Evolutionary conservation across 1,140 invertebrate genomes (phyloP).

Genomic region (Condylostylus longicornis): DNA sequence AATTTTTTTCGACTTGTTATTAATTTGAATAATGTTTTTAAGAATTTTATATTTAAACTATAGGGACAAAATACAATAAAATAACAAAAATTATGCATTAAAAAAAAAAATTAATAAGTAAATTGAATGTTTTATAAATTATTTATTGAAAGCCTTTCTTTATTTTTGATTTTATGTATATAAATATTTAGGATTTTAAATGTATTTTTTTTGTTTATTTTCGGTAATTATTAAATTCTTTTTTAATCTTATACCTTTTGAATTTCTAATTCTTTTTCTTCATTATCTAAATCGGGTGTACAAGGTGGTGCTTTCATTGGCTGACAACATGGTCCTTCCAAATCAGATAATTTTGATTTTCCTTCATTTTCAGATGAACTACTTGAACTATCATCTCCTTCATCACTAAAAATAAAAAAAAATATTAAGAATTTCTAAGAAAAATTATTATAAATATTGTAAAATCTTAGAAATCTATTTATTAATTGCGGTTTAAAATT

Average conservation of each 20-base stretch:
- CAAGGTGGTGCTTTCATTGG: conserved; percentile 37
- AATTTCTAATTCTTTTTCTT: not conserved
- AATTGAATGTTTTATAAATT: too few species aligned
- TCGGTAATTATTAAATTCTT: not conserved
- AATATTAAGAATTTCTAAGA: too few species aligned
- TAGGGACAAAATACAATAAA: too few species aligned
- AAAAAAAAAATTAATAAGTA: too few species aligned
- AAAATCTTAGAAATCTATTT: not conserved
- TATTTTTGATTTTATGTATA: too few species aligned
- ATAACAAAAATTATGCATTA: too few species aligned
- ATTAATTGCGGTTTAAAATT: not conserved
- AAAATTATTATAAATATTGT: too few species aligned
- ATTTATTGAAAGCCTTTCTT: too few species aligned
- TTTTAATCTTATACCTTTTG: not conserved
- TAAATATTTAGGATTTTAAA: not conserved
- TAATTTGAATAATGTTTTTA: too few species aligned
- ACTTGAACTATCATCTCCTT: conserved; percentile 58
- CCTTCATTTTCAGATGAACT: conserved; percentile 34
- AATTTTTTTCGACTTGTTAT: too few species aligned
- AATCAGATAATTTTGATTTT: conserved; percentile 23
- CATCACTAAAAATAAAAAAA: too few species aligned
- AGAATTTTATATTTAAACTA: too few species aligned
- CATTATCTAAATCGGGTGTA: conserved; percentile 32
- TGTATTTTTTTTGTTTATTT: not conserved
- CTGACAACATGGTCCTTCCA: conserved; percentile 30